phyloP scores from a whole-genome alignment of 2,113 vertebrate species.

The Antechinus flavipes region DNA sequence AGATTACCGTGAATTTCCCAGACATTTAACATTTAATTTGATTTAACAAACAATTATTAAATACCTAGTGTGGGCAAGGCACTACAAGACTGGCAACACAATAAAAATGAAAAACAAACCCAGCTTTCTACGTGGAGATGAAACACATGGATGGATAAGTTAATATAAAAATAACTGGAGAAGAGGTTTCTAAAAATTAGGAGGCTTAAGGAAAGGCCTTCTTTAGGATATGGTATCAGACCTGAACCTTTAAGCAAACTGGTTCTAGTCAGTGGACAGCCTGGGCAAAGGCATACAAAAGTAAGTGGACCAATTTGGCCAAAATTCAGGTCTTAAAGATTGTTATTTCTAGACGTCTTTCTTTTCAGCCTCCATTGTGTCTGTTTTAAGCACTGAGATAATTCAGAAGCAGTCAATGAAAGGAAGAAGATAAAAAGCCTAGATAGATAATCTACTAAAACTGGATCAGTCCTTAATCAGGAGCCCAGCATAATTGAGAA shows the following conservation, averaged over 20 bases:
- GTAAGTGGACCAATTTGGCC: neutral
- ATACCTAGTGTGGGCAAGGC: neutral
- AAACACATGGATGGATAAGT: neutral
- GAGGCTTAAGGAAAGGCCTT: neutral
- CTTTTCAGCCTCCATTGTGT: neutral
- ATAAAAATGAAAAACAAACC: neutral
- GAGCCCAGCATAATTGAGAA: neutral
- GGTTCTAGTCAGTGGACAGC: neutral
- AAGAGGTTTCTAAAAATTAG: neutral
- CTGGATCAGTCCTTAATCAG: neutral
- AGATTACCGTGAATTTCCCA: neutral
- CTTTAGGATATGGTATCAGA: neutral
- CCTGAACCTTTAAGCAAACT: neutral
- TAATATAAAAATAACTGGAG: neutral
- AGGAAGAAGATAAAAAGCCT: neutral
- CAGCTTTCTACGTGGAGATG: neutral
- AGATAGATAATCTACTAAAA: neutral
- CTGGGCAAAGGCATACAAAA: neutral
- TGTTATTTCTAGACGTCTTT: neutral
- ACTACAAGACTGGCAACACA: neutral
- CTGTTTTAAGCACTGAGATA: neutral
- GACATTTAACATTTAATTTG: neutral
- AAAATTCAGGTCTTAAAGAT: neutral
- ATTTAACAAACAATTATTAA: neutral
- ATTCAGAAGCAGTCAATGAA: neutral